phyloP scores from a whole-genome alignment of 1,140 invertebrate species.

The Diabrotica undecimpunctata region DNA sequence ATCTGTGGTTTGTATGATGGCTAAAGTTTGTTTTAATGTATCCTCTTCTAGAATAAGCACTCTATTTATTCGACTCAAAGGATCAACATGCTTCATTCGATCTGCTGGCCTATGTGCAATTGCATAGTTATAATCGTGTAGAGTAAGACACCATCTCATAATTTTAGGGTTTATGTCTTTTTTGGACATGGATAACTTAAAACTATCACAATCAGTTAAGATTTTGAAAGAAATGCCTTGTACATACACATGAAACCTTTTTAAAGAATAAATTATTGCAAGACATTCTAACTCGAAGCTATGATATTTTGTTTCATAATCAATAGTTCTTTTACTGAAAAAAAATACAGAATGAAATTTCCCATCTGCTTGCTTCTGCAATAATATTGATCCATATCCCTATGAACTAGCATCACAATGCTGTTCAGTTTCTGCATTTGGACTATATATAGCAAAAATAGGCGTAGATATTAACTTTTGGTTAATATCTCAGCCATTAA shows the following conservation, averaged over 20 bases:
- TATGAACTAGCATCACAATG: slow-evolving; percentile 20
- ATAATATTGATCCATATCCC: slow-evolving; percentile 18
- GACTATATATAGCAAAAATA: slow-evolving; percentile 24
- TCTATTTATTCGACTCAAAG: background rate
- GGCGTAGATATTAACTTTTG: slow-evolving; percentile 6
- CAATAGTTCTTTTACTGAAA: slow-evolving; percentile 41
- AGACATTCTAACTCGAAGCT: slow-evolving; percentile 49
- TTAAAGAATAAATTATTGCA: slow-evolving; percentile 47
- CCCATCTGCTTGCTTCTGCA: slow-evolving; percentile 21
- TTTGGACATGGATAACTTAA: too few relatives aligned
- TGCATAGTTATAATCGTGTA: too few relatives aligned
- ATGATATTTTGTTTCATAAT: too few relatives aligned
- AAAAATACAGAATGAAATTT: slow-evolving; percentile 44
- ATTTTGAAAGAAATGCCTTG: slow-evolving; percentile 40
- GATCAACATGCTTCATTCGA: background rate
- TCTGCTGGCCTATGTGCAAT: background rate
- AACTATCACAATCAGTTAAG: slow-evolving; percentile 20
- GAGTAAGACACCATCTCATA: too few relatives aligned
- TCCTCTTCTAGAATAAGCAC: too few relatives aligned
- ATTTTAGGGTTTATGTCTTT: too few relatives aligned
- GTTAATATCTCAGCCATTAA: slow-evolving; percentile 17
- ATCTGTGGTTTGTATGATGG: slow-evolving; percentile 29
- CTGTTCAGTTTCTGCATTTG: slow-evolving; percentile 19
- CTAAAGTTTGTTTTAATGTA: slow-evolving; percentile 31
- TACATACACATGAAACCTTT: slow-evolving; percentile 18